Percentiles rank a stretch among this genome's conserved stretches.
phyloP scores from a whole-genome alignment of 2,797 vertebrate genomes.

The Cryptoblepharus egeriae region DNA sequence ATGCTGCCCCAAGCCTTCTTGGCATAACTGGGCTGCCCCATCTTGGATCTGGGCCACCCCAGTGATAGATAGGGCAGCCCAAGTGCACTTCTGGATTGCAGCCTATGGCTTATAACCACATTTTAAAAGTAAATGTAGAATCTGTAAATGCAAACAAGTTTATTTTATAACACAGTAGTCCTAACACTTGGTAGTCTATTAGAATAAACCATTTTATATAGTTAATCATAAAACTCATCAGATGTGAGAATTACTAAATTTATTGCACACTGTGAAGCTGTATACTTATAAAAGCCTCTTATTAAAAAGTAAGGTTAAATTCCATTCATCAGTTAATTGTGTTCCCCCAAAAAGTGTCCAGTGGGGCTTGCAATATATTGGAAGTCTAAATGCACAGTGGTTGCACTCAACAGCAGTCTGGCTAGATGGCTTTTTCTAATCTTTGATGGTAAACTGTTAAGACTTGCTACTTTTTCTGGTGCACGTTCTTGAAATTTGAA shows the following conservation, averaged over 20 bases:
- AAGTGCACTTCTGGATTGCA: no score
- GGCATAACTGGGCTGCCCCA: no score
- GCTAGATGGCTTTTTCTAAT: background rate
- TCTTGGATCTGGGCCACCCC: no score
- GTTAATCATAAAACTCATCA: background rate
- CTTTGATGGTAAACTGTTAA: background rate
- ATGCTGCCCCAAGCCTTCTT: no score
- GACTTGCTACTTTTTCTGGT: background rate
- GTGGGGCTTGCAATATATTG: background rate
- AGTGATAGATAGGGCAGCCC: no score
- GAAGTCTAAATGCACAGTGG: background rate
- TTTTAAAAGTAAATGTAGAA: no score
- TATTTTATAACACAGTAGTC: no score
- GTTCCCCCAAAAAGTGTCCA: background rate
- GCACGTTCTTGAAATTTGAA: background rate
- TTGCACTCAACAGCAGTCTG: background rate
- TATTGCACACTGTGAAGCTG: background rate
- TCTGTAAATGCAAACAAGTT: no score
- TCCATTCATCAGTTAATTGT: background rate
- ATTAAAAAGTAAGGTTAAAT: conserved; percentile 1
- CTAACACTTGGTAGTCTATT: no score
- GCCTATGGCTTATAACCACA: no score
- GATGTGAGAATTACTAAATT: background rate
- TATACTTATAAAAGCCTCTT: background rate
- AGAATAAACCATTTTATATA: no score